phyloP scores from a whole-genome alignment of 2,113 vertebrate genomes.

The Spizaetus ornatus region DNA sequence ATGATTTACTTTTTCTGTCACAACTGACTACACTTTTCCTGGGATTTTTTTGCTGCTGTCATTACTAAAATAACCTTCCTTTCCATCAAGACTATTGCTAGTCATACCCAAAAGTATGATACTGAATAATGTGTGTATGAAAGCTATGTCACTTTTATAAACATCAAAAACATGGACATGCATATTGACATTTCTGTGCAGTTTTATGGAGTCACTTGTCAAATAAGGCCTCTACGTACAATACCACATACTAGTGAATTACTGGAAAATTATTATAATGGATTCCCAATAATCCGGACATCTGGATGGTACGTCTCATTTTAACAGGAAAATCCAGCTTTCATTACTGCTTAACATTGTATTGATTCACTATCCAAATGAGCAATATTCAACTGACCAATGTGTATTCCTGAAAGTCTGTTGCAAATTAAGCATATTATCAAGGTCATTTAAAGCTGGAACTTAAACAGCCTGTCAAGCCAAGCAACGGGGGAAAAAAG shows the following conservation, averaged over 20 bases:
- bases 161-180: conserved; percentile 66
- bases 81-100: conserved; percentile 54
- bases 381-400: conserved; percentile 12
- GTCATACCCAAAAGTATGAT: conserved; percentile 31
- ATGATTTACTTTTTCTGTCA: conserved; percentile 16
- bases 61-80: conserved; percentile 56
- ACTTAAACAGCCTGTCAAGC: conserved; percentile 53
- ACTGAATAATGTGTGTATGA: background rate
- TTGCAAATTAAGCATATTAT: conserved; percentile 34
- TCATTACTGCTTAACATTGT: background rate
- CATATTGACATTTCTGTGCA: conserved; percentile 60
- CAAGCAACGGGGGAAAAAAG: conserved; percentile 4
- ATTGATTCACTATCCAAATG: conserved; percentile 19
- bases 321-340: conserved; percentile 37
- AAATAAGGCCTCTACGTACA: conserved; percentile 64
- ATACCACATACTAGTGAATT: conserved; percentile 53
- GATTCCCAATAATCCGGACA: conserved; percentile 32
- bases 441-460: conserved; percentile 50
- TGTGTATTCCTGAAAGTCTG: conserved; percentile 28
- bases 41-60: conserved; percentile 29
- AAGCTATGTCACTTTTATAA: conserved; percentile 59
- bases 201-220: conserved; percentile 58
- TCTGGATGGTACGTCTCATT: background rate
- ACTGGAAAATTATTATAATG: conserved; percentile 36
- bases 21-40: conserved; percentile 42